Evolutionary conservation across 2,888 invertebrate species (phyloP).

Genomic region (Noctua janthe): DNA sequence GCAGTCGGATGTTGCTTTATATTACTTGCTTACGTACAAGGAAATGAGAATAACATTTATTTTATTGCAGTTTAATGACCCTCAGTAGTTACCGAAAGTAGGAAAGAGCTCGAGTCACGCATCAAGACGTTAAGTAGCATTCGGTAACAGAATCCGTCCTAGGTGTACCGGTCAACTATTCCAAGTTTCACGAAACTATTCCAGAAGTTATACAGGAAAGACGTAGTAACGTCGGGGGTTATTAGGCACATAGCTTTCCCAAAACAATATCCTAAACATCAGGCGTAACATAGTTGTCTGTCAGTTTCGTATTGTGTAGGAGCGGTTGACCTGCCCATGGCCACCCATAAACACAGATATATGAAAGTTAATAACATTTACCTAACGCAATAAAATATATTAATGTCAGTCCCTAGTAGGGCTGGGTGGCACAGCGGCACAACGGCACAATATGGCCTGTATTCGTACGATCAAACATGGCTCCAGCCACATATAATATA

Average conservation of each 20-base stretch:
- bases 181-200: conserved; percentile 55
- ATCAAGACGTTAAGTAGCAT: conserved; percentile 52
- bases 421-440: conserved; percentile 60
- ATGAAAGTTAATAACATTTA: conserved; percentile 81
- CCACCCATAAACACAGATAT: conserved; percentile 75
- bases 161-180: conserved; percentile 52
- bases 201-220: conserved; percentile 52
- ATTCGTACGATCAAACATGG: conserved; percentile 67
- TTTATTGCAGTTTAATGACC: conserved; percentile 34
- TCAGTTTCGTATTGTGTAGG: conserved; percentile 59
- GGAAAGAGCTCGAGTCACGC: conserved; percentile 36
- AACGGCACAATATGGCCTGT: conserved; percentile 61
- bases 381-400: conserved; percentile 80
- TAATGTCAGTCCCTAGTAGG: conserved; percentile 76
- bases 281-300: conserved; percentile 55
- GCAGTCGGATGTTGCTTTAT: conserved; percentile 25
- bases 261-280: conserved; percentile 67
- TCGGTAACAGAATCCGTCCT: conserved; percentile 43
- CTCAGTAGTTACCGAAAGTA: conserved; percentile 20
- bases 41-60: conserved; percentile 45
- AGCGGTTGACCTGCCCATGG: conserved; percentile 53
- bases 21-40: conserved; percentile 18
- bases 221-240: conserved; percentile 48
- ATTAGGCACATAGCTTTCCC: conserved; percentile 62
- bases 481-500: conserved; percentile 6